Evolutionary conservation across 2,888 invertebrate species (phyloP), one percentile per base, ranked within the genome.

Genomic region (Alcis repandata): DNA sequence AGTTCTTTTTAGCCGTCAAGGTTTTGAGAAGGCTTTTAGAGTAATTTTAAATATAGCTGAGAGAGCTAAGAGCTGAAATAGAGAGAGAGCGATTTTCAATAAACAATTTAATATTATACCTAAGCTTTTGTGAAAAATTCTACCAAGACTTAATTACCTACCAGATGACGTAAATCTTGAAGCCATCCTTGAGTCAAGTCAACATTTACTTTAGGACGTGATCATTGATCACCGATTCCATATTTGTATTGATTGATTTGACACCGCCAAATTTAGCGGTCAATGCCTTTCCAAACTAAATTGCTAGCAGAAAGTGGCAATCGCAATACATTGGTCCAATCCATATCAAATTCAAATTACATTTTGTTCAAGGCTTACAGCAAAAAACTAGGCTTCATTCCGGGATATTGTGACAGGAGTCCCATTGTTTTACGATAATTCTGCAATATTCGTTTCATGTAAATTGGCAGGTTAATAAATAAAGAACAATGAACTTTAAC

Each of bases 401-500:
- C 53, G 32, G 54, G 54, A 61, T 41, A 41, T 61, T 61, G 48
- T 41, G 41, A 56, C 48, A 46, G 3, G 11, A 54, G 20, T 0
- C 22, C 11, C 19, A 51, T 62, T 62, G 62, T 62, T 48, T 43
- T 53, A 40, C 22, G 10, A 40, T 20, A 54, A 27, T 48, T 19
- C 20, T 32, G 20, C 9, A 36, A 59, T 27, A 27, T 27, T 27
- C 27, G 61, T 59, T 63, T 59, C 67, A 72, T 67, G 73, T 71
- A 72, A 60, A 73, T 70, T 54, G 40, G 22, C 40, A 40, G 64
- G 52, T 61, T 74, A 69, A 17, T 45, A 11, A 45, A 48, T 49
- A 38, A 40, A 68, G 78, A 80, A 82, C 82, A 84, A 79, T 82
- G 78, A 79, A 77, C 78, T 78, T 74, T 67, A 71, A 75, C 67